A percentile compares a stretch with the other conserved stretches of the same genome.
These are phyloP conservation scores for Drosophila grimshawi DNA, from an alignment of 1,140 invertebrate species.

Conservation along the genomic window DNA sequence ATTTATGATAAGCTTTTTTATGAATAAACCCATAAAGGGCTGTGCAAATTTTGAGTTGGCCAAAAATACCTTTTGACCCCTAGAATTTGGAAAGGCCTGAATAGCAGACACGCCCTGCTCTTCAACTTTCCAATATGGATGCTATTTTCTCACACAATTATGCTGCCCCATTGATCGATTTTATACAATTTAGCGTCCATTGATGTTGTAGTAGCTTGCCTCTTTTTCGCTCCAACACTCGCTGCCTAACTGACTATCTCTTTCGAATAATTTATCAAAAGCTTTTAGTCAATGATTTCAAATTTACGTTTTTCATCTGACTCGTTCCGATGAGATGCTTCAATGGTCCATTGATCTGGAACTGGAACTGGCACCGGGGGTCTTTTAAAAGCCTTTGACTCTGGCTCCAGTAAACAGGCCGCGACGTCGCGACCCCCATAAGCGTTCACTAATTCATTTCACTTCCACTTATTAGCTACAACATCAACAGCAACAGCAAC, in stretches of 20 bases:
- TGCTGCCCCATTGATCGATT: conserved; percentile 69
- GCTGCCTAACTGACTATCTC: conserved; percentile 15
- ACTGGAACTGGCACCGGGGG: conserved; percentile 31
- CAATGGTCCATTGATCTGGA: conserved; percentile 71
- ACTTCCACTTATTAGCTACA: conserved; percentile 79
- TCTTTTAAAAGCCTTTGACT: conserved; percentile 64
- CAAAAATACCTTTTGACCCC: conserved; percentile 65
- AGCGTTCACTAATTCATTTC: conserved; percentile 80
- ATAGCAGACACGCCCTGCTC: conserved; percentile 62
- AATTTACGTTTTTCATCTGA: conserved; percentile 74
- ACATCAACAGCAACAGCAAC: conserved; percentile 42
- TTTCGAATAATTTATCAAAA: conserved; percentile 76
- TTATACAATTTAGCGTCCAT: conserved; percentile 53
- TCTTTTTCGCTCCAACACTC: conserved; percentile 17
- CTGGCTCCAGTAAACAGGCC: conserved; percentile 58
- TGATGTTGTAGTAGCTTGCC: conserved; percentile 51
- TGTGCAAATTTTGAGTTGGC: conserved; percentile 52
- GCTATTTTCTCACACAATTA: conserved; percentile 77
- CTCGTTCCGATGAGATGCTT: conserved; percentile 45
- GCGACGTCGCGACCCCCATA: conserved; percentile 73
- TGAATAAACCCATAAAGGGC: conserved; percentile 37
- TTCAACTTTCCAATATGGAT: conserved; percentile 66
- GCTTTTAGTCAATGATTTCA: conserved; percentile 82
- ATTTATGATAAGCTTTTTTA: conserved; percentile 56
- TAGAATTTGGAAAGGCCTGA: conserved; percentile 63